These are phyloP conservation scores for Barbus barbus DNA, from an alignment of 2,113 vertebrate species.

Conservation along the genomic window DNA sequence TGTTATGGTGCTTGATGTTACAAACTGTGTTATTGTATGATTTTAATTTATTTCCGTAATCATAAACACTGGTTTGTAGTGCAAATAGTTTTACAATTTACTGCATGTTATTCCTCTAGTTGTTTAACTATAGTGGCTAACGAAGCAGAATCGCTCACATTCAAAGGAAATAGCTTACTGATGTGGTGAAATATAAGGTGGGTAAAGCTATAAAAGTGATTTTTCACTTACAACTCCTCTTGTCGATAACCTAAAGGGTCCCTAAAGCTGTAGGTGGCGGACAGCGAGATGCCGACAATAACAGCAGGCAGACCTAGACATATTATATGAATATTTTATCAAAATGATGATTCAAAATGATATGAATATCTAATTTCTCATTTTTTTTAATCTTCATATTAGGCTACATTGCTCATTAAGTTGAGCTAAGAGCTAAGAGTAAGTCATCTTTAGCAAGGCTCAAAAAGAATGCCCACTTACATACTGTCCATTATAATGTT, in stretches of 20 bases:
- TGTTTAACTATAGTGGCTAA: not conserved
- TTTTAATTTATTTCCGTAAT: not conserved
- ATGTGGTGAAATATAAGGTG: not conserved
- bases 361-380: too few relatives aligned
- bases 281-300: constrained; percentile 61
- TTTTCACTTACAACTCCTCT: constrained; percentile 68
- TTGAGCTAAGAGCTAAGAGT: too few relatives aligned
- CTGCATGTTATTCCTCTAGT: not conserved
- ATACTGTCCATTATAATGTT: too few relatives aligned
- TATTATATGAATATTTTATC: too few relatives aligned
- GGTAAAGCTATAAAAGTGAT: fast-evolving
- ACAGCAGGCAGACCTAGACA: constrained; percentile 63
- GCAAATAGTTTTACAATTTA: not conserved
- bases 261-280: constrained; percentile 46
- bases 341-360: too few relatives aligned
- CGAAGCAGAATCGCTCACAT: too few relatives aligned
- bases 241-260: constrained; percentile 65
- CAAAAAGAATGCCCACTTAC: too few relatives aligned
- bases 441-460: too few relatives aligned
- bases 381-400: too few relatives aligned
- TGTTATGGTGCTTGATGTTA: not conserved
- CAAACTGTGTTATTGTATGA: not conserved
- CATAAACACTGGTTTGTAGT: not conserved
- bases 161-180: not conserved
- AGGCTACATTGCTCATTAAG: too few relatives aligned